Conservation (phyloP, 2,113 vertebrate species). For the Xiphophorus maculatus region DNA sequence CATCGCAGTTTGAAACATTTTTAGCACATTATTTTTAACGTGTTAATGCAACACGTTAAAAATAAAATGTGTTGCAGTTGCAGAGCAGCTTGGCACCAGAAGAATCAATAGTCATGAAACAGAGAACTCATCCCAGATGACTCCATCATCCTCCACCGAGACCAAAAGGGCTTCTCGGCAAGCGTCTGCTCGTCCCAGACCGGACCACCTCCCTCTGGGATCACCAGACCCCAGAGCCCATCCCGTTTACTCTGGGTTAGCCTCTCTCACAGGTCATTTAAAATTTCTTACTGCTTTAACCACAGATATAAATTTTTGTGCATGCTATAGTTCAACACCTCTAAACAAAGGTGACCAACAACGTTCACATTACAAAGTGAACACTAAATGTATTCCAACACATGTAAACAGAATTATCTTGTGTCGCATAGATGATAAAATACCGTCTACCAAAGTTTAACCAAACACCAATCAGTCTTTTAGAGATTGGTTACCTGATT, state of each 20-base stretch:
- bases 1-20: not conserved
- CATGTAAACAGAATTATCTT: too few relatives aligned
- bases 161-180: constrained; percentile 28
- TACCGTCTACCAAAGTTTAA: not conserved
- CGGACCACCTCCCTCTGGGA: constrained; percentile 67
- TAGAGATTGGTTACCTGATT: not conserved
- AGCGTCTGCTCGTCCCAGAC: constrained; percentile 36
- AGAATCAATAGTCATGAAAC: constrained; percentile 39
- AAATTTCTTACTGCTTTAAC: not conserved
- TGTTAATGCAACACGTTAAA: not conserved
- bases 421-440: not conserved
- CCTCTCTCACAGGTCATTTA: constrained; percentile 86
- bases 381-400: too few relatives aligned
- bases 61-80: constrained; percentile 62
- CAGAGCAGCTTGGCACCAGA: constrained; percentile 29
- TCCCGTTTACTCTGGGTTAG: constrained; percentile 82
- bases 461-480: not conserved
- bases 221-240: constrained; percentile 73
- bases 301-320: not conserved
- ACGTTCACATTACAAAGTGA: not conserved
- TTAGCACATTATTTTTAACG: not conserved
- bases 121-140: constrained; percentile 18
- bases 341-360: not conserved
- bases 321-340: not conserved
- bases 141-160: constrained; percentile 29